These are phyloP conservation scores for Odontomachus brunneus DNA, from an alignment of 1,140 invertebrate species.

Conservation along the genomic window DNA sequence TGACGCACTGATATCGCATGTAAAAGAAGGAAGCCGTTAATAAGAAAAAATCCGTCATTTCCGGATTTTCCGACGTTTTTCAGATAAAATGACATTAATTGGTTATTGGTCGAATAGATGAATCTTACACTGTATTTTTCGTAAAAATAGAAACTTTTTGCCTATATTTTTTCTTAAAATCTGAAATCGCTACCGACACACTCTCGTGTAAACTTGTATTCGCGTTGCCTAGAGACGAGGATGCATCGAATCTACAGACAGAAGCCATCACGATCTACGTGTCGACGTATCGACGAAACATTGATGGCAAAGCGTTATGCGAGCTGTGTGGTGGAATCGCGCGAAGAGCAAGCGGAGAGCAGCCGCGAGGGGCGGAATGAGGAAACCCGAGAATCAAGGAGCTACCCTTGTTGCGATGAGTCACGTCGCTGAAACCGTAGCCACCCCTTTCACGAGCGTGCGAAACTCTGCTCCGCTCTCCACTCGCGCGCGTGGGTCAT, in stretches of 20 bases:
- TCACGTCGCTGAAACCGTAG: slow-evolving; percentile 3
- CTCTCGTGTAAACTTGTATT: neutral
- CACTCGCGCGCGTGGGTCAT: slow-evolving; percentile 11
- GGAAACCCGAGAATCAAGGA: slow-evolving; percentile 60
- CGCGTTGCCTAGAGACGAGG: neutral
- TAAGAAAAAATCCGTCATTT: neutral
- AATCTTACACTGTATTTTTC: neutral
- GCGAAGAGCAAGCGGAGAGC: neutral
- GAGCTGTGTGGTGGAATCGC: neutral
- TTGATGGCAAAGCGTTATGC: neutral
- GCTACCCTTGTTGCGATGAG: slow-evolving; percentile 18
- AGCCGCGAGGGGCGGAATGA: neutral
- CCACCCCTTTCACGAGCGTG: slow-evolving; percentile 21
- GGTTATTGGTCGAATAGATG: neutral
- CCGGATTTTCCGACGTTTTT: neutral
- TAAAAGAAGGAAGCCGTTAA: neutral
- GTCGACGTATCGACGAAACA: neutral
- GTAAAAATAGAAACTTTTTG: neutral
- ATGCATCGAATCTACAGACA: neutral
- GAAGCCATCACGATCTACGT: neutral
- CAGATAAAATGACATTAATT: neutral
- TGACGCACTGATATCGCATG: neutral
- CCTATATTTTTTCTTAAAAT: neutral
- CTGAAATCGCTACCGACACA: neutral
- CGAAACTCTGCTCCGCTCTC: slow-evolving; percentile 3